phyloP scores from a whole-genome alignment of 1,140 invertebrate species.

The Sycophila sp. region DNA sequence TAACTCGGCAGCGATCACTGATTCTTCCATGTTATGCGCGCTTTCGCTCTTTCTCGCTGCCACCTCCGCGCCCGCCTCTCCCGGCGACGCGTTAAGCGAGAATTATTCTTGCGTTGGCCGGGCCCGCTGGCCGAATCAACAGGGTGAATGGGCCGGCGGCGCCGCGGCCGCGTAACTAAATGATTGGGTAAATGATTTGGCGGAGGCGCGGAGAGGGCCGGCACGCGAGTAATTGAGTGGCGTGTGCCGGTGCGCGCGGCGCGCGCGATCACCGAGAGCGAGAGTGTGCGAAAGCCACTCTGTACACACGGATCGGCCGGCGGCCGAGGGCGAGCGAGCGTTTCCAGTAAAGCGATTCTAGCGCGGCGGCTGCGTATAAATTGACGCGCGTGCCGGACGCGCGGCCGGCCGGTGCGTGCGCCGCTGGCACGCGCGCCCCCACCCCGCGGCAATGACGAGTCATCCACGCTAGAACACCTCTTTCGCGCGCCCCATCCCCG shows the following conservation, averaged over 20 bases:
- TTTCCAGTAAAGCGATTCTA: constrained; percentile 23
- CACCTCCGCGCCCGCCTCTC: background rate
- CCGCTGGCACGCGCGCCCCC: constrained; percentile 56
- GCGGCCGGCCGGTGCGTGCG: constrained; percentile 46
- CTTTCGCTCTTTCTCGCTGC: constrained; percentile 23
- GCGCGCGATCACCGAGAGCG: constrained; percentile 54
- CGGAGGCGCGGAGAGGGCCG: too few relatives aligned
- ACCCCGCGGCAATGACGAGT: constrained; percentile 66
- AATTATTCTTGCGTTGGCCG: constrained; percentile 36
- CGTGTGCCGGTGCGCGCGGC: constrained; percentile 47
- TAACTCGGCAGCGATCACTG: constrained; percentile 59
- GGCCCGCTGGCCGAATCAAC: constrained; percentile 60
- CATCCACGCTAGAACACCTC: constrained; percentile 65
- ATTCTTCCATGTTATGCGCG: constrained; percentile 54
- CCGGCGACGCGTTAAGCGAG: constrained; percentile 25
- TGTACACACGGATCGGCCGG: too few relatives aligned
- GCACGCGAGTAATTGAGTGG: constrained; percentile 67
- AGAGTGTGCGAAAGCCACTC: constrained; percentile 18
- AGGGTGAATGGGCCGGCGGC: constrained; percentile 58
- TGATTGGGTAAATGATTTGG: constrained; percentile 69
- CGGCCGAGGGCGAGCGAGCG: constrained; percentile 3
- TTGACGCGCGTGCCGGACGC: constrained; percentile 38
- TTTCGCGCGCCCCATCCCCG: constrained; percentile 24
- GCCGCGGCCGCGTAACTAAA: constrained; percentile 67
- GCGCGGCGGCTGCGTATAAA: constrained; percentile 7